Evolutionary conservation across 2,113 vertebrate species (phyloP).

Genomic region (Semicossyphus pulcher): DNA sequence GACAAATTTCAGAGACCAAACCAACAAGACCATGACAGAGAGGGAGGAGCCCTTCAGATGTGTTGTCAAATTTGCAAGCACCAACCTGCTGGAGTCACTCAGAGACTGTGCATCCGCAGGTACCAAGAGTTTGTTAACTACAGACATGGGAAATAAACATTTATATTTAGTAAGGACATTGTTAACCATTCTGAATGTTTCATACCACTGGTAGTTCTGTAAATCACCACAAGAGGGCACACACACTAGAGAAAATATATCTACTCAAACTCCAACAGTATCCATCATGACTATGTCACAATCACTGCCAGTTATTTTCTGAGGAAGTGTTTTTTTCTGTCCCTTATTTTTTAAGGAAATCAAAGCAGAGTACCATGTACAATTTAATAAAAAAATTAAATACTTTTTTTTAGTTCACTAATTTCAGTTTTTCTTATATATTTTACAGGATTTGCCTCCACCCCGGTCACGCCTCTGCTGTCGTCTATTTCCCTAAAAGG

Average conservation of each 20-base stretch:
- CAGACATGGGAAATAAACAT: background rate
- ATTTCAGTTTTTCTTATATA: background rate
- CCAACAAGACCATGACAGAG: conserved; percentile 74
- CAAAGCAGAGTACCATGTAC: too few relatives aligned
- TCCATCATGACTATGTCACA: background rate
- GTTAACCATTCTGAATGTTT: background rate
- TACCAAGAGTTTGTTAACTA: conserved; percentile 48
- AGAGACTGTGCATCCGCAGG: conserved; percentile 88
- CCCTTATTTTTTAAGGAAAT: background rate
- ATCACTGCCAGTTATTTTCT: background rate
- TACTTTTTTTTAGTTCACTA: background rate
- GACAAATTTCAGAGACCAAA: conserved; percentile 87
- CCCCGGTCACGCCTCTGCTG: conserved; percentile 90
- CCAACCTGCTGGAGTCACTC: conserved; percentile 91
- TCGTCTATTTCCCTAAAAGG: conserved; percentile 91
- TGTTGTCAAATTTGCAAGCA: conserved; percentile 90
- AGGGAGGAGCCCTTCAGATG: conserved; percentile 88
- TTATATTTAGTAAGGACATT: background rate
- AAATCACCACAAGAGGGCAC: conserved; percentile 62
- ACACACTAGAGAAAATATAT: background rate
- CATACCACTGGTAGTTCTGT: background rate
- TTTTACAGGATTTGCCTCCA: conserved; percentile 88
- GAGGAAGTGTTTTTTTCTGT: background rate
- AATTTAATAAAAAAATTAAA: background rate
- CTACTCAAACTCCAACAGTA: background rate